These are phyloP conservation scores for Spizaetus ornatus DNA, from an alignment of 2,113 vertebrate species.

Conservation along the genomic window DNA sequence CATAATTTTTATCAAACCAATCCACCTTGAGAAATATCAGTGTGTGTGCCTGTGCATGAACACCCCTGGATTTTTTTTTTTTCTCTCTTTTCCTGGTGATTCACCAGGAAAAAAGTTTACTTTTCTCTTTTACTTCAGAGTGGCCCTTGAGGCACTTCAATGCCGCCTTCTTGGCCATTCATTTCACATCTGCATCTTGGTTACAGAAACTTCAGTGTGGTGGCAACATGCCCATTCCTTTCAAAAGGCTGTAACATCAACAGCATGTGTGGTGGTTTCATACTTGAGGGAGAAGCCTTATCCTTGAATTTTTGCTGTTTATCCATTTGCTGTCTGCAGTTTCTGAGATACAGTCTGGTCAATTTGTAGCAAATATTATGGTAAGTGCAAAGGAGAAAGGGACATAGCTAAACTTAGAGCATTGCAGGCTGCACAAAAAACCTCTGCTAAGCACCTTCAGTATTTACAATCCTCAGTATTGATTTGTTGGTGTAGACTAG, in stretches of 20 bases:
- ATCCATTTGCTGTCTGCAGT: neutral
- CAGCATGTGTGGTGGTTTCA: neutral
- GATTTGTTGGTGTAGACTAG: neutral
- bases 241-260: neutral
- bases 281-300: neutral
- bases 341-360: neutral
- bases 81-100: neutral
- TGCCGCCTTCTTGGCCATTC: neutral
- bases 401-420: neutral
- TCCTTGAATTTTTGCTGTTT: neutral
- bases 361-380: neutral
- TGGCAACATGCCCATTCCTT: neutral
- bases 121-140: constrained; percentile 5
- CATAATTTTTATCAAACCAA: constrained; percentile 60
- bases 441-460: neutral
- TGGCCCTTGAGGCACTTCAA: neutral
- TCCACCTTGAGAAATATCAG: constrained; percentile 62
- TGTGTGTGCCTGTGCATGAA: neutral
- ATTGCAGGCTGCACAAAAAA: neutral
- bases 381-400: neutral
- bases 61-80: neutral
- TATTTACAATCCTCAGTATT: neutral
- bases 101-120: neutral
- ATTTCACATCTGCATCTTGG: neutral
- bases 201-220: neutral